phyloP scores from a whole-genome alignment of 23 tunicate species.

The Trididemnum clinides region DNA sequence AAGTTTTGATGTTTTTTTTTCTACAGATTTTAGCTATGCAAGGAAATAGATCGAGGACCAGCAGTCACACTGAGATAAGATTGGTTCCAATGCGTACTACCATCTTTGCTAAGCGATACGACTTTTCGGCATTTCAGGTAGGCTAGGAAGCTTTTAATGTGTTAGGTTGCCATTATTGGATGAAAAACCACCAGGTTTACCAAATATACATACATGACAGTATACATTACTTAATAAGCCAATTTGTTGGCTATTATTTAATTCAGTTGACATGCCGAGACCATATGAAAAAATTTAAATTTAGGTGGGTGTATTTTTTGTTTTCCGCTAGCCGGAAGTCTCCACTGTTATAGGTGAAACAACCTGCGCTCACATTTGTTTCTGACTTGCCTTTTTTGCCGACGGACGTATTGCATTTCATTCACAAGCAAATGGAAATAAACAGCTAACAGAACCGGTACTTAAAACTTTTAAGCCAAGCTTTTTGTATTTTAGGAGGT shows the following conservation, averaged over 20 bases:
- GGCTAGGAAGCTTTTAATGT: background rate
- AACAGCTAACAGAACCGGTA: no score
- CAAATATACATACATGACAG: no score
- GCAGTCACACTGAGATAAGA: constrained; percentile 61
- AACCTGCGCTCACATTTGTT: no score
- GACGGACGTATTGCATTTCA: no score
- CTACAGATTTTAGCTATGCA: constrained; percentile 45
- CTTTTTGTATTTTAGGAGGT: constrained; percentile 30
- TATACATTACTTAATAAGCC: no score
- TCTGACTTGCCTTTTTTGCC: no score
- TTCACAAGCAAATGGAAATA: no score
- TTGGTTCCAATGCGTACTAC: constrained; percentile 74
- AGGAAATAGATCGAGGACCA: constrained; percentile 8
- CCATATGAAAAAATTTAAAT: no score
- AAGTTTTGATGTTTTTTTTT: background rate
- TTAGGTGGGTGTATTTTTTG: background rate
- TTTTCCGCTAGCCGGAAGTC: no score
- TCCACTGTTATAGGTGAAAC: background rate
- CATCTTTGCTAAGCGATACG: constrained; percentile 67
- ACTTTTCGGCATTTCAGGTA: constrained; percentile 66
- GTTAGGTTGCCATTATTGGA: background rate
- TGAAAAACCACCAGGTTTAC: background rate
- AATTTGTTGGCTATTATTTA: no score
- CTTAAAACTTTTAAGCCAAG: background rate
- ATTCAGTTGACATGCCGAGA: no score